Evolutionary conservation across 2,113 vertebrate genomes (phyloP).

Genomic region (Struthio camelus): DNA sequence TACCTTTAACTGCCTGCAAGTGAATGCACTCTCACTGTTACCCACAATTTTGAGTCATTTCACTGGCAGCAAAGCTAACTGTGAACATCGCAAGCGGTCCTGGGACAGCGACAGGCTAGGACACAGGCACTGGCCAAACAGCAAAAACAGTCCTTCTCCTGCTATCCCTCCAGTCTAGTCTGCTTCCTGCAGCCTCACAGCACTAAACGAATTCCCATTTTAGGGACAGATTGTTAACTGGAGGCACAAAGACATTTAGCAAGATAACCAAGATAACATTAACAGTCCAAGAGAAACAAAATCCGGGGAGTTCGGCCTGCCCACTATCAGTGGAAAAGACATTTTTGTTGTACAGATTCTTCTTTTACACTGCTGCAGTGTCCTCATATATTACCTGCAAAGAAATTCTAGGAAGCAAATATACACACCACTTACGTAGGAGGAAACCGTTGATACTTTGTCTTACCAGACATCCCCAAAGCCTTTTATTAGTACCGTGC

Average conservation of each 20-base stretch:
- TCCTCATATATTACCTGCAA: not conserved
- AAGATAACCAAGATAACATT: not conserved
- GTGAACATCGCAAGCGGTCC: not conserved
- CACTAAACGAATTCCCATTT: not conserved
- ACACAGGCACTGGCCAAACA: not conserved
- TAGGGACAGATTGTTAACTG: not conserved
- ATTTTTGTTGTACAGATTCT: not conserved
- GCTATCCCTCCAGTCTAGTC: not conserved
- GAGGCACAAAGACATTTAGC: not conserved
- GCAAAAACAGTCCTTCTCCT: not conserved
- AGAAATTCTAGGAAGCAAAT: not conserved
- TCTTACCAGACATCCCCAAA: not conserved
- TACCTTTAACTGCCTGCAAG: not conserved
- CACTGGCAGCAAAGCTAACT: not conserved
- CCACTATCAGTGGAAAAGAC: not conserved
- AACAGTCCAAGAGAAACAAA: not conserved
- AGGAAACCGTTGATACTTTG: not conserved
- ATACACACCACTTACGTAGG: not conserved
- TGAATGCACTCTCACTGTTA: not conserved
- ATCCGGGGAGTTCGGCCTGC: not conserved
- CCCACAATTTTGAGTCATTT: not conserved
- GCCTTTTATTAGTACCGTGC: conserved; percentile 19
- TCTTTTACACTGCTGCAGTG: not conserved
- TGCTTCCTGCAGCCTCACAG: not conserved
- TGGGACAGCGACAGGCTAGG: not conserved